Evolutionary conservation across 2,888 invertebrate genomes (phyloP).

Genomic region (Vanessa cardui): DNA sequence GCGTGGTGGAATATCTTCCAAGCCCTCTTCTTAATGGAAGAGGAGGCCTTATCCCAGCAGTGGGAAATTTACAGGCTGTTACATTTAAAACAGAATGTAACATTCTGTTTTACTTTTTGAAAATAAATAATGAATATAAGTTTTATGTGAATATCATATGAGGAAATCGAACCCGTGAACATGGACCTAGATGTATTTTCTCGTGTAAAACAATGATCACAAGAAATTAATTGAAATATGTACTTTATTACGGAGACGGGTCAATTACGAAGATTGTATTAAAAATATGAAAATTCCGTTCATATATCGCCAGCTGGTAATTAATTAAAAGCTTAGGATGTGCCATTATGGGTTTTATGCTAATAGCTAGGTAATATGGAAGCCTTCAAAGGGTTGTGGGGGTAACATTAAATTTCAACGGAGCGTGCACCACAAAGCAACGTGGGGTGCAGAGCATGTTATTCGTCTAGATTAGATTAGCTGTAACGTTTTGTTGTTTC

Average conservation of each 20-base stretch:
- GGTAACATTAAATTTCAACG: conserved; percentile 71
- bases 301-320: conserved; percentile 62
- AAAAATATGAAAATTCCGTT: conserved; percentile 51
- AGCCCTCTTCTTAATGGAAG: too few species aligned
- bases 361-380: conserved; percentile 73
- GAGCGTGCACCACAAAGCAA: conserved; percentile 58
- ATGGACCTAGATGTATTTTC: too few species aligned
- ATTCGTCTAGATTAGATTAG: conserved; percentile 3
- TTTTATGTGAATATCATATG: neutral
- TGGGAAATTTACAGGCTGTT: too few species aligned
- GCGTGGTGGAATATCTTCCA: too few species aligned
- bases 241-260: conserved; percentile 26
- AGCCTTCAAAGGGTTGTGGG: conserved; percentile 68
- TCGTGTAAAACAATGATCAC: neutral
- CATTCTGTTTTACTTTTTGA: too few species aligned
- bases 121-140: neutral
- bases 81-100: too few species aligned
- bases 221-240: neutral
- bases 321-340: conserved; percentile 77
- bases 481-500: neutral
- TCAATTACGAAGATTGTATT: conserved; percentile 59
- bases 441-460: conserved; percentile 39
- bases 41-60: too few species aligned
- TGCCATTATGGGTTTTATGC: conserved; percentile 77
- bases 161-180: too few species aligned